Evolutionary conservation across 1,140 invertebrate genomes (phyloP), one percentile per base, ranked within the genome.

Genomic region (Acyrthosiphon pisum): DNA sequence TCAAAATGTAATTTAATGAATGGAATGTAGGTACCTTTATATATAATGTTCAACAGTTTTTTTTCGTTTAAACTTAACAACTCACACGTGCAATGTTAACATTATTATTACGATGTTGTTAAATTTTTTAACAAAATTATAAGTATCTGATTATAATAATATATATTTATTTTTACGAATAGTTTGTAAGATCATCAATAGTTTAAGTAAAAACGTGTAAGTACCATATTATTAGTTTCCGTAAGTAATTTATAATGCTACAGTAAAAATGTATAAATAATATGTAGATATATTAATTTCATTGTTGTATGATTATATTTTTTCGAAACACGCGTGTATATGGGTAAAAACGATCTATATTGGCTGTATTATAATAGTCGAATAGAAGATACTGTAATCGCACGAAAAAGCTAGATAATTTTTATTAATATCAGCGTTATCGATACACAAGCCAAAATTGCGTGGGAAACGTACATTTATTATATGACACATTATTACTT

Each of bases 71-170:
- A 91, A 91, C 90, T 91, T 91, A 91, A 91, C 90, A 91, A 91
- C 90, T 81, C 90, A 91, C 68, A 91, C 90, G 90, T 91, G 90
- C 90, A 46, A 91, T 50, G 60, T 48, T 91, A 46, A 81, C 8
- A 81, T 50, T 44, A 35, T 81, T 81, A 91, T 53, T 91, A 91
- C 90, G 90, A 91, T 91, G 90, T 91, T 91, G 90, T 91, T 91
- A 91, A 91, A 91, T 91, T 91, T 83, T 7, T 90, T 90, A 37
- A 44, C 30, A 60, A 46, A 37, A 83, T 37, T 41, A 37, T 23
- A 22, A 26, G 4, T 68, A n/a, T 37, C 8, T 83, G 6, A 83
- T 83, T 3, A 22, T 37, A 18, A 83, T 23, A 37, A 83, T 26
- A 83, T 26, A 30, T 14, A 26, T 84, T 30, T 44, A 84, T 84